Conservation (phyloP, 2,797 vertebrate species). For the Lutjanus campechanus region DNA sequence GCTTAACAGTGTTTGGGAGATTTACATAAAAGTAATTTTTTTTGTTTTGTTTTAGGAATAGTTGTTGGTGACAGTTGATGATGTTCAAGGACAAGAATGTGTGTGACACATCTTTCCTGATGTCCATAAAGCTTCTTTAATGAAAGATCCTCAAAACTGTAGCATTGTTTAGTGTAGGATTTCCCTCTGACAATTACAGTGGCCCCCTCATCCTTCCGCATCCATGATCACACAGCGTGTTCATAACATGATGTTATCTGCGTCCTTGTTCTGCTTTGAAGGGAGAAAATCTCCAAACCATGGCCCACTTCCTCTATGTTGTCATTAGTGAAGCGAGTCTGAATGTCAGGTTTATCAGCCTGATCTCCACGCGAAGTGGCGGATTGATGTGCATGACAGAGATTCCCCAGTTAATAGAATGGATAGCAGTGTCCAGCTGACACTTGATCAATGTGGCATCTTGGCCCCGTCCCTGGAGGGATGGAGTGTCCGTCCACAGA, state of each 20-base stretch:
- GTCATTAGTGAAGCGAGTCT: slow-evolving; percentile 8
- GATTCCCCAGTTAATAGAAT: slow-evolving; percentile 32
- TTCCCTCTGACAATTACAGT: slow-evolving; percentile 70
- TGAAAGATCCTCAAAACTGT: slow-evolving; percentile 52
- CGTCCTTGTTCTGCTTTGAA: slow-evolving; percentile 61
- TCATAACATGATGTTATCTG: slow-evolving; percentile 65
- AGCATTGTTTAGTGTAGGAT: slow-evolving; percentile 67
- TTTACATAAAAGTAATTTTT: slow-evolving; percentile 17
- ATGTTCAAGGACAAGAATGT: slow-evolving; percentile 10
- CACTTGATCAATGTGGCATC: slow-evolving; percentile 64
- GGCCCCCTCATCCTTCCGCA: slow-evolving; percentile 59
- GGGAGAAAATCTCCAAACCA: slow-evolving; percentile 50
- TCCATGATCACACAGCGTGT: slow-evolving; percentile 61
- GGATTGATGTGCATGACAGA: slow-evolving; percentile 22
- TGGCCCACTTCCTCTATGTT: slow-evolving; percentile 55
- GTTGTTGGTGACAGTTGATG: not conserved
- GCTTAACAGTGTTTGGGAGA: slow-evolving; percentile 10
- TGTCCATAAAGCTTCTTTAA: slow-evolving; percentile 24
- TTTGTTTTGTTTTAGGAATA: not conserved
- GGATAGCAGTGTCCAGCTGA: slow-evolving; percentile 57
- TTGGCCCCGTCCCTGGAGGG: slow-evolving; percentile 46
- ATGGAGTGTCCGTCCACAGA: slow-evolving; percentile 42
- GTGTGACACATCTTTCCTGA: slow-evolving; percentile 27
- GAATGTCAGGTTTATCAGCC: slow-evolving; percentile 24
- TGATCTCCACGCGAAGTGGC: slow-evolving; percentile 20